Base-by-base conservation (phyloP, 2,888 invertebrate genomes). In the Temnothorax unifasciatus region DNA sequence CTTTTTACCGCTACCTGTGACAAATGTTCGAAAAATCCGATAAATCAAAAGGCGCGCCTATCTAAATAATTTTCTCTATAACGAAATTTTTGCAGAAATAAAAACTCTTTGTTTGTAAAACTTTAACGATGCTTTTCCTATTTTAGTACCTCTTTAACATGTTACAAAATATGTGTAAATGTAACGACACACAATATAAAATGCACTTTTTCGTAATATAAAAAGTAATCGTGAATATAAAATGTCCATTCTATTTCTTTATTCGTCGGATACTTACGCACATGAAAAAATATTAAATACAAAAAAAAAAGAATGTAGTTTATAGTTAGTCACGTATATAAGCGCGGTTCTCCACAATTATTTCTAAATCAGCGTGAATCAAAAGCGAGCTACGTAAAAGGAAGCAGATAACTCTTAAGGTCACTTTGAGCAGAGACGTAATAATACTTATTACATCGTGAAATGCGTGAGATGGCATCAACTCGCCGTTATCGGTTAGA, bases 361-460 rank as follows among this genome's bases (percentile, higher is more conserved):
- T 44, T 71, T 29, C 71, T 59, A 81, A 81, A 68, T 81, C 59
- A 69, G 11, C 47, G 25, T 59, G 47, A 83, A 84, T 73, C 38
- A 66, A 64, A 69, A 64, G 66, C 75, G 73, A 85, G 68, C 79
- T n/a, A 47, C 47, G 57, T 68, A 83, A 66, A 75, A 79, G 50
- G 68, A 73, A 85, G 87, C 87, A 90, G 89, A 88, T 88, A 88
- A 74, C 82, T 73, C 50, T 85, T 63, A 68, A 75, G 63, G 69
- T 82, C 85, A 81, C 52, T 66, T 74, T 29, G 75, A 79, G 83
- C 69, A 54, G 63, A 86, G 83, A 87, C 90, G 86, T 93, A 92
- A 93, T 93, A 88, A 93, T 89, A 88, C 93, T 93, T 92, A 93
- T 93, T 93, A 93, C 59, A 81, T 91, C 89, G 87, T 90, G 89